These are phyloP conservation scores for Apteryx mantelli DNA, from an alignment of 2,113 vertebrate genomes.

Conservation along the genomic window DNA sequence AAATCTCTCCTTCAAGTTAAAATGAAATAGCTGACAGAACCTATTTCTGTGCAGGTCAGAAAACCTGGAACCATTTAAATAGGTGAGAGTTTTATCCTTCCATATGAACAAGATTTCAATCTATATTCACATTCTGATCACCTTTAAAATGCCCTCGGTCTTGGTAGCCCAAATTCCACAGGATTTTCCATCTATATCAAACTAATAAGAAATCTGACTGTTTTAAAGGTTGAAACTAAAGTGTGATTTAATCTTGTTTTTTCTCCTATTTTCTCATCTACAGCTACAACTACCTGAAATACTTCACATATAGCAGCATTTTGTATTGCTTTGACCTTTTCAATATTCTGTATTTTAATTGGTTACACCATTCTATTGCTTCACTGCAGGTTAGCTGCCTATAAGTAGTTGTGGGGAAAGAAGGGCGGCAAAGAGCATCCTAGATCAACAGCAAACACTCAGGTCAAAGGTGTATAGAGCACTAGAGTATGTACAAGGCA, in stretches of 20 bases:
- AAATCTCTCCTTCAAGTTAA: background rate
- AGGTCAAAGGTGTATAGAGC: slow-evolving; percentile 34
- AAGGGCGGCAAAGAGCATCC: background rate
- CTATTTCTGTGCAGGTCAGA: background rate
- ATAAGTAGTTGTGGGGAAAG: background rate
- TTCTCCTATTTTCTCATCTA: background rate
- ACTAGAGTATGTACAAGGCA: background rate
- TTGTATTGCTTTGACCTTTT: slow-evolving; percentile 48
- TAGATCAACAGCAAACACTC: background rate
- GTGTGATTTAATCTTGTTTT: background rate
- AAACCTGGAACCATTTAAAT: background rate
- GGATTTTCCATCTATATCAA: background rate
- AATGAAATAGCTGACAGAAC: background rate
- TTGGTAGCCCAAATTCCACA: rapidly evolving
- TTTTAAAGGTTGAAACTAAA: background rate
- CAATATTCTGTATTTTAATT: slow-evolving; percentile 40
- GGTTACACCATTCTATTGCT: background rate
- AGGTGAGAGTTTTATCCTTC: background rate
- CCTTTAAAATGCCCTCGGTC: background rate
- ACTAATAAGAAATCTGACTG: background rate
- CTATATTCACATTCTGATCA: background rate
- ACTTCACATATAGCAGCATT: background rate
- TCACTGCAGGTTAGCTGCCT: background rate
- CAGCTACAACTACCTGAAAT: background rate
- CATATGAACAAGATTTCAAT: background rate